Evolutionary conservation across 2,113 vertebrate species (phyloP).

Genomic region (Hemibagrus wyckioides): DNA sequence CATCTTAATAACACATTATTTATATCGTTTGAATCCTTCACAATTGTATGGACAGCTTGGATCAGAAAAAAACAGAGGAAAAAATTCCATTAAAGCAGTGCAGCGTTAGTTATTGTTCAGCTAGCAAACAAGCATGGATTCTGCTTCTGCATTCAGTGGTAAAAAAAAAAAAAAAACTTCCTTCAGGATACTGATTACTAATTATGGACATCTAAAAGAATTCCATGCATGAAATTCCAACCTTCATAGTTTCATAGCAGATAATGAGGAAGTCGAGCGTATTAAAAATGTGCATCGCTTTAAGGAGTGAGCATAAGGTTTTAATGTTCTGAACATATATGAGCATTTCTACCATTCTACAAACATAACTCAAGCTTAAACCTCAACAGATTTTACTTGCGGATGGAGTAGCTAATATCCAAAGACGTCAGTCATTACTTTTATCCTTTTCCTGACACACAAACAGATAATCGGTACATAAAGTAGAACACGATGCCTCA

Average conservation of each 20-base stretch:
- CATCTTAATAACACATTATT: neutral
- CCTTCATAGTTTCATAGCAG: neutral
- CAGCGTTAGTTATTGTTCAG: neutral
- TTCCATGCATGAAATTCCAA: neutral
- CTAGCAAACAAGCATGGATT: neutral
- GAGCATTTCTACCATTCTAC: neutral
- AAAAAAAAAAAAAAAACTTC: neutral
- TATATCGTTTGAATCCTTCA: neutral
- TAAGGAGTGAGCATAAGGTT: neutral
- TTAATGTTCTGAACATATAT: neutral
- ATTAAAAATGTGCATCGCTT: neutral
- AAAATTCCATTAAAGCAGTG: neutral
- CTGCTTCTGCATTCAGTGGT: neutral
- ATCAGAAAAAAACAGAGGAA: neutral
- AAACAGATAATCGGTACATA: neutral
- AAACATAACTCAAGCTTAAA: neutral
- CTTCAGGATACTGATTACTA: neutral
- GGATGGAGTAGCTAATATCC: neutral
- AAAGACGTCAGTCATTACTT: neutral
- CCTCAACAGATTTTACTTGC: constrained; percentile 9
- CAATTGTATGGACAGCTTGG: neutral
- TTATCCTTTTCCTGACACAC: neutral
- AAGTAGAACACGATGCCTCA: neutral
- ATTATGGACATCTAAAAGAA: neutral
- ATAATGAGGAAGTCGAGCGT: neutral